Base-by-base conservation (phyloP, 1,140 invertebrate genomes). In the Nixonia krombeini region DNA sequence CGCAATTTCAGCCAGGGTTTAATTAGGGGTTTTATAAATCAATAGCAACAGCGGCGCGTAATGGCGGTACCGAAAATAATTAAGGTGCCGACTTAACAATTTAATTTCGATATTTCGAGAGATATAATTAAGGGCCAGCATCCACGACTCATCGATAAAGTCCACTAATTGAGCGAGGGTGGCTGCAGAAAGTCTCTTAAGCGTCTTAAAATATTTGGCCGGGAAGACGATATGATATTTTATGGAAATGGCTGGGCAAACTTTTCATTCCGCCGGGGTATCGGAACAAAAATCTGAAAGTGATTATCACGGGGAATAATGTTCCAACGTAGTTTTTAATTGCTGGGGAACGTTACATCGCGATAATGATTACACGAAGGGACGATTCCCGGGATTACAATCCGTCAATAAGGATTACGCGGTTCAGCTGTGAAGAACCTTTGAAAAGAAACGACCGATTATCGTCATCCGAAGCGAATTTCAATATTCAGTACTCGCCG, bases 91-190 rank as follows among this genome's bases (percentile, higher is more conserved):
- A 79, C 75, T 81, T 81, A 81, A 79, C 78, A 81, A 81, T 83
- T 81, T 80, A 79, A 76, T 66, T 75, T 57, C 57, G 70, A 81
- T 81, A 80, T 83, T 82, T 83, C 72, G 72, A 80, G 75, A 73
- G 73, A 79, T 80, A 81, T 79, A 78, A 83, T 80, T 81, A 82
- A 81, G 73, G 64, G 31, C 53, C 23, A 49, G 71, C 61, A 59
- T 47, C 62, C 59, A 57, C 29, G 58, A 51, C 64, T 71, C 58
- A 70, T 69, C 70, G 73, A 70, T 45, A 67, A 73, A 67, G 71
- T 56, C 69, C 72, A 73, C 76, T 82, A 81, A 82, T 80, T 79
- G 70, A 69, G 50, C 66, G 47, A 50, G 63, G 70, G 63, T 56
- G 28, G 45, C 38, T 33, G 0, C 41, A 23, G 51, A 38, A 49